phyloP scores from a whole-genome alignment of 2,888 invertebrate genomes.

The Dascillus cervinus region DNA sequence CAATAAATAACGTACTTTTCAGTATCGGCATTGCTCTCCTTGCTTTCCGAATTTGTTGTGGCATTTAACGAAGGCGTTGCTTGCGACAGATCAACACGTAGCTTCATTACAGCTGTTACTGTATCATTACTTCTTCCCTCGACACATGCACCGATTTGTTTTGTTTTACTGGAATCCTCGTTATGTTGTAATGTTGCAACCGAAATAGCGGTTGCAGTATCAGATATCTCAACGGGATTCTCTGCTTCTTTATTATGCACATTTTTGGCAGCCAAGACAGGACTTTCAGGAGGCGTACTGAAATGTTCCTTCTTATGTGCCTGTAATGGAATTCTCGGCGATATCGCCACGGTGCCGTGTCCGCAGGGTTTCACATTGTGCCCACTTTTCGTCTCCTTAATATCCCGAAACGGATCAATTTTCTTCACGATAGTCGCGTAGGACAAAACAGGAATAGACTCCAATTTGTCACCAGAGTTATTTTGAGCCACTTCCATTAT shows the following conservation, averaged over 20 bases:
- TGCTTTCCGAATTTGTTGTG: not conserved
- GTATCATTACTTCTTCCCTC: conserved; percentile 13
- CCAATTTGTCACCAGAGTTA: conserved; percentile 2
- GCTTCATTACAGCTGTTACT: conserved; percentile 18
- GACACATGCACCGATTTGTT: not conserved
- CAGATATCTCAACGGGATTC: conserved; percentile 2
- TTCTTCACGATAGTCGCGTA: conserved; percentile 22
- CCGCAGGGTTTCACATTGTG: conserved; percentile 38
- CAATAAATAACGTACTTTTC: conserved; percentile 9
- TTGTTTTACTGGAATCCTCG: not conserved
- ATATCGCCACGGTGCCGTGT: conserved; percentile 37
- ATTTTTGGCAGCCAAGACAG: conserved; percentile 26
- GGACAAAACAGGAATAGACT: conserved; percentile 14
- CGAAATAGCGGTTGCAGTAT: not conserved
- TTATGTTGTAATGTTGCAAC: not conserved
- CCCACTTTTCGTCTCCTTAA: conserved; percentile 7
- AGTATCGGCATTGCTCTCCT: conserved; percentile 1
- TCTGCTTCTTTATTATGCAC: conserved; percentile 1
- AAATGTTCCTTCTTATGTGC: conserved; percentile 20
- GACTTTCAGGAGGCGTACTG: conserved; percentile 34
- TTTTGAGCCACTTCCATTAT: conserved; percentile 11
- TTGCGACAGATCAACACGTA: conserved; percentile 17
- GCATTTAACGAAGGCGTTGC: not conserved
- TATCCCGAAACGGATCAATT: conserved; percentile 5
- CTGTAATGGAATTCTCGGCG: conserved; percentile 30